These are phyloP conservation scores for Musca vetustissima DNA, from an alignment of 1,140 invertebrate genomes.

Conservation along the genomic window DNA sequence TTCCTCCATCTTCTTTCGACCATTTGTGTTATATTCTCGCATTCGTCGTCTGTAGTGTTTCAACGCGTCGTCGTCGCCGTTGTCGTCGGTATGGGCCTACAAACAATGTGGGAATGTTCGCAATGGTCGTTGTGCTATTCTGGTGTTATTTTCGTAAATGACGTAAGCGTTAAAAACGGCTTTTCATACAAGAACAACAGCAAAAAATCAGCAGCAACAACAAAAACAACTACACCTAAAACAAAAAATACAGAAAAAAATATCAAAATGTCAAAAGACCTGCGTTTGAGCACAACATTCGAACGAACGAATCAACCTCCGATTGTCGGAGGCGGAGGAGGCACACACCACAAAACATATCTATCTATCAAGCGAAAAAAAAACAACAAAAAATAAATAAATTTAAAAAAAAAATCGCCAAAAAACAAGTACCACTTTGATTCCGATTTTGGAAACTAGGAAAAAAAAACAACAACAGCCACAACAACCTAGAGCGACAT, in stretches of 20 bases:
- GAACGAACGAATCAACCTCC: too few relatives aligned
- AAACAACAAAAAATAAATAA: too few relatives aligned
- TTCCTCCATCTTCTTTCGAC: too few relatives aligned
- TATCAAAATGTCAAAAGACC: slow-evolving; percentile 22
- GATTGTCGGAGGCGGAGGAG: too few relatives aligned
- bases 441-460: slow-evolving; percentile 8
- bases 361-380: too few relatives aligned
- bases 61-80: not conserved
- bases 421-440: not conserved
- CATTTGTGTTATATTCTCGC: too few relatives aligned
- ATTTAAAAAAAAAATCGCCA: not conserved
- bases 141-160: slow-evolving; percentile 21
- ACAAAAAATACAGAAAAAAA: not conserved
- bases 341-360: too few relatives aligned
- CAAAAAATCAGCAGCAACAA: not conserved
- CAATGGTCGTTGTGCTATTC: not conserved
- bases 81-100: not conserved
- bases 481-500: not conserved
- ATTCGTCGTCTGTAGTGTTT: not conserved
- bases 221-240: not conserved
- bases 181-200: slow-evolving; percentile 5
- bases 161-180: slow-evolving; percentile 19
- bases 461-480: not conserved
- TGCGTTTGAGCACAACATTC: not conserved
- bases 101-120: not conserved